Percentiles rank a stretch among this genome's conserved stretches.
Conservation (phyloP, 2,113 vertebrate species). For the Odocoileus hemionus region DNA sequence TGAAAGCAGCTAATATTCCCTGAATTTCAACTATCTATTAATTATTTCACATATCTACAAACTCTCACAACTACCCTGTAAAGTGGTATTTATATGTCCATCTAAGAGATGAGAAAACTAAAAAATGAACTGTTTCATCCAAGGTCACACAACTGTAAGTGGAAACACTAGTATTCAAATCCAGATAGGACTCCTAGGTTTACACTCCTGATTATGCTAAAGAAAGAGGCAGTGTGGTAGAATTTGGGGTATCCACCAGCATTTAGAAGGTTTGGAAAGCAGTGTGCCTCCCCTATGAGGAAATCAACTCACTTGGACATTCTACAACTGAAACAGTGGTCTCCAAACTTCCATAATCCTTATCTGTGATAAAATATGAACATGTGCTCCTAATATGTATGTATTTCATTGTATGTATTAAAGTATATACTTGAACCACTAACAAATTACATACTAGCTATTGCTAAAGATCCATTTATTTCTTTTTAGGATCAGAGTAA, state of each 20-base stretch:
- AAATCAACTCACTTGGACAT: not conserved
- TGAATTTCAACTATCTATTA: not conserved
- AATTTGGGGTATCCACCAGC: not conserved
- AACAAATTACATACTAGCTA: not conserved
- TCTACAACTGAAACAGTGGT: not conserved
- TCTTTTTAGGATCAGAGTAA: not conserved
- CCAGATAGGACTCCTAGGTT: not conserved
- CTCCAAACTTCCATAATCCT: not conserved
- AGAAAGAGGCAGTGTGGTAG: not conserved
- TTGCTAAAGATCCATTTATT: not conserved
- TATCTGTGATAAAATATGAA: not conserved
- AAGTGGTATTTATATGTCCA: not conserved
- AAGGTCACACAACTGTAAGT: not conserved
- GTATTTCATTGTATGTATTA: not conserved
- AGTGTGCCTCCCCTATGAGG: not conserved
- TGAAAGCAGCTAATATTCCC: not conserved
- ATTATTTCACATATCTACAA: not conserved
- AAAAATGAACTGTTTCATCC: not conserved
- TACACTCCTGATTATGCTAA: not conserved
- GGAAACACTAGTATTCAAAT: not conserved
- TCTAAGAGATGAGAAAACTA: not conserved
- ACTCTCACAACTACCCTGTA: not conserved
- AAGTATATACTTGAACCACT: not conserved
- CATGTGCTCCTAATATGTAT: not conserved
- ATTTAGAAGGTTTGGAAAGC: not conserved